phyloP scores from a whole-genome alignment of 2,797 vertebrate species.

The Rallus crepitans region DNA sequence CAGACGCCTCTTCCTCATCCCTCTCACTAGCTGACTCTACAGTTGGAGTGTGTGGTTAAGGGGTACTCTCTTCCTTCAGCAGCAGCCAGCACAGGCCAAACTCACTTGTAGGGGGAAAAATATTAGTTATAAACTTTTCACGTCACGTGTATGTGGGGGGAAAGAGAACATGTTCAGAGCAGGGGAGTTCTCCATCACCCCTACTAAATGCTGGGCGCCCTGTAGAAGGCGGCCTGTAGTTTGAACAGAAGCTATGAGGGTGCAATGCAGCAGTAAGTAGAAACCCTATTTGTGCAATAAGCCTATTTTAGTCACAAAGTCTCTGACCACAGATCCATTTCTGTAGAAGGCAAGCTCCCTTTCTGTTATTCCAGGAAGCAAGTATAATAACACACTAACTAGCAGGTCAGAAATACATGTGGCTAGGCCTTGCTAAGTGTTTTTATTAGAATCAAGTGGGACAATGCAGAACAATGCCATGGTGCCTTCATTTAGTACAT shows the following conservation, averaged over 20 bases:
- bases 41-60: neutral
- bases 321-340: neutral
- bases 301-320: neutral
- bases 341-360: neutral
- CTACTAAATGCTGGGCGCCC: neutral
- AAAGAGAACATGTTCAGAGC: neutral
- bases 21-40: neutral
- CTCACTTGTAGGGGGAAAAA: neutral
- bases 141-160: neutral
- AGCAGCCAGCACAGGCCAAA: neutral
- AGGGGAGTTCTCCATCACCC: neutral
- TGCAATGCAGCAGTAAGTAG: neutral
- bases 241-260: neutral
- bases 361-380: constrained; percentile 17
- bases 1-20: neutral
- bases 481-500: constrained; percentile 53
- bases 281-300: neutral
- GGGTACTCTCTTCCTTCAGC: neutral
- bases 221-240: constrained; percentile 19
- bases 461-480: constrained; percentile 35
- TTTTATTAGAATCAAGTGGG: constrained; percentile 43
- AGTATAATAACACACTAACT: neutral
- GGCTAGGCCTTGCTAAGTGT: constrained; percentile 24
- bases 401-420: constrained; percentile 40
- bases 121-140: neutral